Evolutionary conservation across 2,113 vertebrate genomes (phyloP).

Genomic region (Noctilio leporinus): DNA sequence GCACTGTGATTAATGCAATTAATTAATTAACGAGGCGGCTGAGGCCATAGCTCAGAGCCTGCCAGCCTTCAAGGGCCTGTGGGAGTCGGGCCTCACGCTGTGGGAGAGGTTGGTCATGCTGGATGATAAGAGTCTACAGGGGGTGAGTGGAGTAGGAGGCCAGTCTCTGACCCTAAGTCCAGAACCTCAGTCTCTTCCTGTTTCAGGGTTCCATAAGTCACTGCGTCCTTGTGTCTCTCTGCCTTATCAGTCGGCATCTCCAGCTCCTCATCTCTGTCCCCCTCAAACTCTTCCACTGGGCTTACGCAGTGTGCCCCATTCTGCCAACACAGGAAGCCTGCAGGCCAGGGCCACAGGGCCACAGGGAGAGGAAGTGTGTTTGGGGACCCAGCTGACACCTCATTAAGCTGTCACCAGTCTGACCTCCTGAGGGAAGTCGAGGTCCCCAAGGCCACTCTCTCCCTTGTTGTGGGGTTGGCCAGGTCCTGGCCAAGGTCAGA

Average conservation of each 20-base stretch:
- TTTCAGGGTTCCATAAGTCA: background rate
- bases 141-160: background rate
- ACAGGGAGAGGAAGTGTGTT: slow-evolving; percentile 2
- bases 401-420: background rate
- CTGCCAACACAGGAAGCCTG: background rate
- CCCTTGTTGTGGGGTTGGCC: background rate
- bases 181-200: background rate
- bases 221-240: background rate
- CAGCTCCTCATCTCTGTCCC: background rate
- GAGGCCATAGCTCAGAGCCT: background rate
- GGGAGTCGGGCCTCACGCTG: background rate
- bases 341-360: background rate
- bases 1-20: slow-evolving; percentile 51
- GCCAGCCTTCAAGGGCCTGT: background rate
- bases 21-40: slow-evolving; percentile 60
- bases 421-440: background rate
- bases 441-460: background rate
- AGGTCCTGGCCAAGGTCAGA: slow-evolving; percentile 25
- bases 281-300: background rate
- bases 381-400: background rate
- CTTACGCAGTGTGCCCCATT: background rate
- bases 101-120: background rate
- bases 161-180: background rate
- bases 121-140: background rate
- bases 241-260: background rate